A percentile compares a stretch with the other conserved stretches of the same genome.
Evolutionary conservation across 2,797 vertebrate species (phyloP).

Genomic region (Falco novaeseelandiae): DNA sequence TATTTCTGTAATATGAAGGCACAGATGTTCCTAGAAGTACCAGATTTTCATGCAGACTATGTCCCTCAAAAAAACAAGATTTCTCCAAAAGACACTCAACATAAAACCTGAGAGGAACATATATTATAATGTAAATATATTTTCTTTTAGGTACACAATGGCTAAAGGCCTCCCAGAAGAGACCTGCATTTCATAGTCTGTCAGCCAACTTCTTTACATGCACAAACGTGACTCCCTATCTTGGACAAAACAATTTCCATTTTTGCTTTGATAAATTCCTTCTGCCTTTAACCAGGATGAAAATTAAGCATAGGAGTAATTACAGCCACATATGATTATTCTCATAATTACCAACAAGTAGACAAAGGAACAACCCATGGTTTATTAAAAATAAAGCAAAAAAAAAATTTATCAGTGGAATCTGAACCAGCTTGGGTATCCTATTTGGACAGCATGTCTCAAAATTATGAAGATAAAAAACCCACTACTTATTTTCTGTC

Average conservation of each 20-base stretch:
- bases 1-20: neutral
- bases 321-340: neutral
- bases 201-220: neutral
- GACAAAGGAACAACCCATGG: neutral
- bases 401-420: neutral
- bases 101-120: neutral
- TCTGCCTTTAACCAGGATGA: neutral
- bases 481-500: neutral
- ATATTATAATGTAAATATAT: neutral
- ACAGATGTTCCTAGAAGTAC: neutral
- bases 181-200: neutral
- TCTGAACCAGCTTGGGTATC: neutral
- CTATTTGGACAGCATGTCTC: neutral
- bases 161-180: neutral
- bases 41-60: neutral
- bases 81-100: neutral
- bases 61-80: neutral
- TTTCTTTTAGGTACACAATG: neutral
- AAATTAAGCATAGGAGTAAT: constrained; percentile 3
- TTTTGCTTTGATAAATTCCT: constrained; percentile 19
- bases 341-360: neutral
- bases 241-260: neutral
- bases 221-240: neutral
- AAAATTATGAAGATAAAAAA: neutral
- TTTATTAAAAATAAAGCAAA: neutral